Conservation (phyloP, 2,797 vertebrate species). For the Tamandua tetradactyla region DNA sequence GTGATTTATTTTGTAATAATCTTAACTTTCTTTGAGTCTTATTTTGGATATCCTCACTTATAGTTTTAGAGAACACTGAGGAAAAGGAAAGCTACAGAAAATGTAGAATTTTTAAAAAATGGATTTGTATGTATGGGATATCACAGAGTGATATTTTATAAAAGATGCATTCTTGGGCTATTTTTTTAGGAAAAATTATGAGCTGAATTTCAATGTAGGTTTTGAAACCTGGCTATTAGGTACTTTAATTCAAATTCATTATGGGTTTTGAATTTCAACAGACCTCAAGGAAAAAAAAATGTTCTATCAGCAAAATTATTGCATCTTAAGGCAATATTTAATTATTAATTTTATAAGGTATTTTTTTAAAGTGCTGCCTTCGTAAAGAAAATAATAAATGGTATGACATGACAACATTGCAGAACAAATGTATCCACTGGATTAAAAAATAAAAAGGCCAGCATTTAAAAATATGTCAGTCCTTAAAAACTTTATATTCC, state of each 20-base stretch:
- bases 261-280: conserved; percentile 12
- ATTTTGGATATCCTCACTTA: background rate
- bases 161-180: background rate
- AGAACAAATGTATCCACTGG: background rate
- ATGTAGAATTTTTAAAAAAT: conserved; percentile 21
- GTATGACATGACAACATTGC: background rate
- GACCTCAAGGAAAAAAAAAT: background rate
- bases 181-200: background rate
- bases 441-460: background rate
- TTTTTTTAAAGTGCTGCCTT: background rate
- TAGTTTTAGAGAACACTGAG: background rate
- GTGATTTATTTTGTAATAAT: conserved; percentile 74
- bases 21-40: conserved; percentile 20
- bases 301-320: background rate
- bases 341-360: conserved; percentile 19
- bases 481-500: conserved; percentile 30
- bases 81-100: background rate
- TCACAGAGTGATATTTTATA: background rate
- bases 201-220: background rate
- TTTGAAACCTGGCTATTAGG: background rate
- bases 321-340: conserved; percentile 35
- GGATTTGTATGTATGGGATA: background rate
- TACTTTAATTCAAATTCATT: background rate
- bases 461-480: conserved; percentile 30
- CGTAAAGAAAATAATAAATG: background rate